phyloP scores from a whole-genome alignment of 2,888 invertebrate genomes.

The Leptopilina syphax region DNA sequence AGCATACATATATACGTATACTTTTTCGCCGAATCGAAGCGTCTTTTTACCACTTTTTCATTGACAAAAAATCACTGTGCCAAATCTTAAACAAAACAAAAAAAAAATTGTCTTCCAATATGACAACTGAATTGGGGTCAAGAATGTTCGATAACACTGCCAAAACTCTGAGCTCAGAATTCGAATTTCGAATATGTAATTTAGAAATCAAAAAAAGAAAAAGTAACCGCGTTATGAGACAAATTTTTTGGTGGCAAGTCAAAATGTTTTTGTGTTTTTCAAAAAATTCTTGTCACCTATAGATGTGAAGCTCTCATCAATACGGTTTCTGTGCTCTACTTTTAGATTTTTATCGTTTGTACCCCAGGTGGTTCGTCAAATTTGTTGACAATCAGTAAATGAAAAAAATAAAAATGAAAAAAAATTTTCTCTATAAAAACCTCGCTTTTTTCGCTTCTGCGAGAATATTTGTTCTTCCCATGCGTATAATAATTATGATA shows the following conservation, averaged over 20 bases:
- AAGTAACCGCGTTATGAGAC: not conserved
- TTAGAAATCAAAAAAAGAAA: not conserved
- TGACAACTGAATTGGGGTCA: not conserved
- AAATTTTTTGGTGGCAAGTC: not conserved
- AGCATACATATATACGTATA: slow-evolving; percentile 16
- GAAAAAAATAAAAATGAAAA: not conserved
- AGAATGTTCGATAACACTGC: slow-evolving; percentile 37
- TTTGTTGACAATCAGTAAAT: slow-evolving; percentile 15
- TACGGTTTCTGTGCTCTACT: slow-evolving; percentile 7
- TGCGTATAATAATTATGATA: slow-evolving; percentile 1
- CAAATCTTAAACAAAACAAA: not conserved
- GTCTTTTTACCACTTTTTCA: slow-evolving; percentile 34
- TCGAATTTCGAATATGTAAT: slow-evolving; percentile 2
- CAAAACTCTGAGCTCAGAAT: slow-evolving; percentile 35
- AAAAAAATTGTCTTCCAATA: slow-evolving; percentile 15
- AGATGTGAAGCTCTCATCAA: not conserved
- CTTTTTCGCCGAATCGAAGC: slow-evolving; percentile 37
- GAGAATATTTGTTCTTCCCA: slow-evolving; percentile 11
- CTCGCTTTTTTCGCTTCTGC: slow-evolving; percentile 30
- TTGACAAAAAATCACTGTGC: slow-evolving; percentile 18
- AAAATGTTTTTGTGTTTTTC: not conserved
- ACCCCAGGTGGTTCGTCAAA: slow-evolving; percentile 4
- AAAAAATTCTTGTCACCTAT: not conserved
- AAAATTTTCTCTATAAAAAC: not conserved
- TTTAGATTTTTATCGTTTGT: slow-evolving; percentile 19